These are phyloP conservation scores for Sebastes goodei DNA, from an alignment of 2,797 vertebrate genomes.

Conservation along the genomic window DNA sequence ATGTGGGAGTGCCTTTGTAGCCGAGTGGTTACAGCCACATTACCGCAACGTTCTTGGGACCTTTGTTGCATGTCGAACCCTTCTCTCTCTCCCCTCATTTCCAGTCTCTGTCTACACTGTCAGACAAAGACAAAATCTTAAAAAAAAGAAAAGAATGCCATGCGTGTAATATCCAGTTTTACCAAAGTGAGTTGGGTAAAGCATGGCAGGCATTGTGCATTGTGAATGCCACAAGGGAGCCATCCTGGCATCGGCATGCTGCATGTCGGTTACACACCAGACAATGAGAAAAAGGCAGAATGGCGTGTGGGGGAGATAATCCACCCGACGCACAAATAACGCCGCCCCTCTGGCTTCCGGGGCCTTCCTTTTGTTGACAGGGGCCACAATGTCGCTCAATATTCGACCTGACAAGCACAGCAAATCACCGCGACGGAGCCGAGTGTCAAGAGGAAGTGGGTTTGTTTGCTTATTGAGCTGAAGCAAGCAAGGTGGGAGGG, in stretches of 20 bases:
- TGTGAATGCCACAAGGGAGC: conserved; percentile 43
- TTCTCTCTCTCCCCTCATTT: neutral
- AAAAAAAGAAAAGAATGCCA: neutral
- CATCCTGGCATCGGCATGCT: conserved; percentile 54
- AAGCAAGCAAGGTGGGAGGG: conserved; percentile 51
- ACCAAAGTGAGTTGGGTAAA: conserved; percentile 38
- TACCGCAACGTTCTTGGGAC: neutral
- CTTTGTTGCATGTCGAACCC: neutral
- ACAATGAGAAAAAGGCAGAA: conserved; percentile 66
- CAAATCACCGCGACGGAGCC: conserved; percentile 73
- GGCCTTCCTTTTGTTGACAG: conserved; percentile 73
- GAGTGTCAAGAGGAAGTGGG: conserved; percentile 70
- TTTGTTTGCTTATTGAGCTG: conserved; percentile 75
- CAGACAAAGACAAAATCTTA: neutral
- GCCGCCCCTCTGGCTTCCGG: conserved; percentile 55
- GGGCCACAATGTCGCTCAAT: conserved; percentile 70
- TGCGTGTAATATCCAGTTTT: conserved; percentile 23
- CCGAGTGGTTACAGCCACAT: neutral
- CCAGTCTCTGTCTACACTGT: neutral
- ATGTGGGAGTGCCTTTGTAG: neutral
- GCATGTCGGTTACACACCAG: conserved; percentile 50
- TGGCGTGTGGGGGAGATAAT: conserved; percentile 67
- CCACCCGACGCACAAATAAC: conserved; percentile 60
- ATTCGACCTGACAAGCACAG: conserved; percentile 79
- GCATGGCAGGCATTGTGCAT: conserved; percentile 32